These are phyloP conservation scores for Ceyx erithaca DNA, from an alignment of 2,797 vertebrate species.

Conservation along the genomic window DNA sequence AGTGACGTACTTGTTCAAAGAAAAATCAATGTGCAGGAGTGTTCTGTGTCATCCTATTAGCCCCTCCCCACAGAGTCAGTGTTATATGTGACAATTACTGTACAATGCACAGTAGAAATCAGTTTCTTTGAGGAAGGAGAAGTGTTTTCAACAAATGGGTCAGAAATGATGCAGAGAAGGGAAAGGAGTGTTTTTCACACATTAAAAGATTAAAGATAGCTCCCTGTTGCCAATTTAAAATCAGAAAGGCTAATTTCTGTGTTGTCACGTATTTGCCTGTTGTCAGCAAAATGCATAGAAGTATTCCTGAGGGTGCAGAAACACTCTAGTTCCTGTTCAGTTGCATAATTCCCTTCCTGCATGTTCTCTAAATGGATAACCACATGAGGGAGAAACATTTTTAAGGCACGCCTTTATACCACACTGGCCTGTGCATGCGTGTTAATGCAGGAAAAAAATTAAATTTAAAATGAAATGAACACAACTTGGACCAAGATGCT, in stretches of 20 bases:
- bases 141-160: background rate
- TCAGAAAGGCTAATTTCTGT: background rate
- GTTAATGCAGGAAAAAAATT: background rate
- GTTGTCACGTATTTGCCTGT: background rate
- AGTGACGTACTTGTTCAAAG: background rate
- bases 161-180: background rate
- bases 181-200: background rate
- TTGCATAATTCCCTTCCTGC: background rate
- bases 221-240: background rate
- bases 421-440: background rate
- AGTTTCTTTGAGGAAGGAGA: background rate
- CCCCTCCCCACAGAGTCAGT: background rate
- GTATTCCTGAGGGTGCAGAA: background rate
- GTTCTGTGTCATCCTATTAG: background rate
- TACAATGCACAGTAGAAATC: background rate
- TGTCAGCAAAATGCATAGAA: background rate
- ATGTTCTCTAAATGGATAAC: constrained; percentile 5
- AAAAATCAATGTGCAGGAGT: background rate
- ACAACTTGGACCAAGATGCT: background rate
- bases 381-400: background rate
- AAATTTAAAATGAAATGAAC: background rate
- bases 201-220: background rate
- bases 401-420: background rate
- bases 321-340: background rate
- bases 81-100: background rate